These are phyloP conservation scores for Leuciscus waleckii DNA, from an alignment of 2,797 vertebrate species.

Conservation along the genomic window DNA sequence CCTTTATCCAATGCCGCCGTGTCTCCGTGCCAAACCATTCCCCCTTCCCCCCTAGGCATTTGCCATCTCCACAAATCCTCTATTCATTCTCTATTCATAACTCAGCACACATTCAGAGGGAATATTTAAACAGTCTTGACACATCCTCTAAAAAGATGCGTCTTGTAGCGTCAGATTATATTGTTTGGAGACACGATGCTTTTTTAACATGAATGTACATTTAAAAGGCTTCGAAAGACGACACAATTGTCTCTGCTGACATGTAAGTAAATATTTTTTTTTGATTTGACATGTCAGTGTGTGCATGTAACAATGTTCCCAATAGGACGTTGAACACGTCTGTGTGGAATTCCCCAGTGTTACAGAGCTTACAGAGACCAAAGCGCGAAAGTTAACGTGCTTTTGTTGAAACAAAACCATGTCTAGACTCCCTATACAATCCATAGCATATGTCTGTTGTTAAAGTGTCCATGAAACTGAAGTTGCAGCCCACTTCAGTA, in stretches of 20 bases:
- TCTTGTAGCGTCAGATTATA: conserved; percentile 31
- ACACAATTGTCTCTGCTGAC: conserved; percentile 26
- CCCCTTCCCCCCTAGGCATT: conserved; percentile 26
- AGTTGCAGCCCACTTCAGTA: neutral
- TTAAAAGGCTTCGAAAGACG: conserved; percentile 61
- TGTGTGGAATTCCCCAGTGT: conserved; percentile 21
- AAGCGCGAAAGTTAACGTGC: neutral
- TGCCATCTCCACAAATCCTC: conserved; percentile 50
- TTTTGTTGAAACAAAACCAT: conserved; percentile 47
- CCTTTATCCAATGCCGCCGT: conserved; percentile 65
- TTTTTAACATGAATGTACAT: conserved; percentile 68
- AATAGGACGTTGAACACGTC: conserved; percentile 4
- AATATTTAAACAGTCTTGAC: conserved; percentile 72
- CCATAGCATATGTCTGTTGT: conserved; percentile 21
- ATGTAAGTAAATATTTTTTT: conserved; percentile 56
- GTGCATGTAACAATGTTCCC: neutral
- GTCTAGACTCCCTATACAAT: conserved; percentile 32
- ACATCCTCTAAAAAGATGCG: conserved; percentile 52
- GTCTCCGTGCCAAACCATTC: conserved; percentile 41
- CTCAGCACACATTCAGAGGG: conserved; percentile 66
- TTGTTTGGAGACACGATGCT: conserved; percentile 48
- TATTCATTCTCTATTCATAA: conserved; percentile 46
- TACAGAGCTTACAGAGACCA: conserved; percentile 5
- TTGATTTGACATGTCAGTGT: conserved; percentile 59
- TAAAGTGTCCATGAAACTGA: neutral